Percentiles rank a stretch among this genome's conserved stretches.
These are phyloP conservation scores for Prunella strophiata DNA, from an alignment of 2,797 vertebrate genomes.

Conservation along the genomic window DNA sequence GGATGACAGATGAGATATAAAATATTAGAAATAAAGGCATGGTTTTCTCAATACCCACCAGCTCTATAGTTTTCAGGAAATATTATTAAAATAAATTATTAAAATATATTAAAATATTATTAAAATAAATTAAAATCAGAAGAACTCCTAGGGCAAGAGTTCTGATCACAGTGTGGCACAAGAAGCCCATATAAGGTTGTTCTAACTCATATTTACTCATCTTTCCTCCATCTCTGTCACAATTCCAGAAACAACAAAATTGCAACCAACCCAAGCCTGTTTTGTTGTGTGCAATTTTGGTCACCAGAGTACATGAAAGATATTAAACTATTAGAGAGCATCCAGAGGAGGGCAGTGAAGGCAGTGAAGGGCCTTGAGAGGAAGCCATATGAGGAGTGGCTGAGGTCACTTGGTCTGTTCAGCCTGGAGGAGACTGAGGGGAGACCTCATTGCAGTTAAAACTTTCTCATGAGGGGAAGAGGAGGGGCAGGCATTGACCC, in stretches of 20 bases:
- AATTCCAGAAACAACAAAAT: background rate
- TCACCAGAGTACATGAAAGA: background rate
- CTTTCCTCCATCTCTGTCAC: background rate
- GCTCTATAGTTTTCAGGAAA: background rate
- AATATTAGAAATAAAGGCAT: background rate
- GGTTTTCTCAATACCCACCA: background rate
- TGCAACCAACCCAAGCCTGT: background rate
- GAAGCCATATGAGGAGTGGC: accelerated
- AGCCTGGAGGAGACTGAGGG: background rate
- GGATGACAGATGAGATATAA: background rate
- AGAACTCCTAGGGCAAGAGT: background rate
- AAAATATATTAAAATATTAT: too few species aligned
- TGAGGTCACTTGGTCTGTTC: background rate
- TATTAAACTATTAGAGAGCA: background rate
- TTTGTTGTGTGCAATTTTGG: background rate
- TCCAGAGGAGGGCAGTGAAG: background rate
- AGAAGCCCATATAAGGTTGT: background rate
- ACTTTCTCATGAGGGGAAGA: accelerated
- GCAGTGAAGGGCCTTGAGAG: background rate
- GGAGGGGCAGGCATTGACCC: background rate
- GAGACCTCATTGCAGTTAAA: background rate
- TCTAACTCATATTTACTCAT: background rate
- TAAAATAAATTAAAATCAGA: too few species aligned
- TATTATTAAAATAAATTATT: too few species aligned
- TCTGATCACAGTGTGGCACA: background rate